phyloP scores from a whole-genome alignment of 2,888 invertebrate genomes.

The Dysmachus trigonus region DNA sequence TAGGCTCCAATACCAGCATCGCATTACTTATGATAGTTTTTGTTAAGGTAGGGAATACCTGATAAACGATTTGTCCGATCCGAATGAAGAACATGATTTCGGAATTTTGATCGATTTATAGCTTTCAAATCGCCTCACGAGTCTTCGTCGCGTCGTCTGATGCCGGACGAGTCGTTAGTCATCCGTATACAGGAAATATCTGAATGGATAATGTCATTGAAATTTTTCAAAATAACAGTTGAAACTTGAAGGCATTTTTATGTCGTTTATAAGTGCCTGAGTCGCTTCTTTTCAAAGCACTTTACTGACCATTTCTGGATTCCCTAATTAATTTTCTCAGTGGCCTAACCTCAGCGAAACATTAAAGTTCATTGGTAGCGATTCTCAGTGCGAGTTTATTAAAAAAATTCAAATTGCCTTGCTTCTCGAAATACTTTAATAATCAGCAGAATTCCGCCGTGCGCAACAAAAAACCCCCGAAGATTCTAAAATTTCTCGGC shows the following conservation, averaged over 20 bases:
- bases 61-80: too few species aligned
- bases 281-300: not conserved
- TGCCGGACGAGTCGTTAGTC: not conserved
- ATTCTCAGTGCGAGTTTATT: not conserved
- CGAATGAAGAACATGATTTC: too few species aligned
- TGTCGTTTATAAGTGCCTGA: not conserved
- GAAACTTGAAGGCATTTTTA: not conserved
- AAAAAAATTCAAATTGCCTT: not conserved
- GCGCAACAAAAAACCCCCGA: not conserved
- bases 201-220: not conserved
- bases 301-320: not conserved
- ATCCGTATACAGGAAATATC: not conserved
- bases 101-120: too few species aligned
- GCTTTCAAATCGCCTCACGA: not conserved
- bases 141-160: not conserved
- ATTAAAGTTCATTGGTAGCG: not conserved
- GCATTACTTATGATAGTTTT: too few species aligned
- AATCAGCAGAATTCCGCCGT: not conserved
- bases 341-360: not conserved
- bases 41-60: too few species aligned
- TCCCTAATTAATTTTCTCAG: not conserved
- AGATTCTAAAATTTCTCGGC: not conserved
- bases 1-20: too few species aligned
- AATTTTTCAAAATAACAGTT: not conserved
- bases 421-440: not conserved